A percentile compares a stretch with the other conserved stretches of the same genome.
Conservation (phyloP, 2,888 invertebrate genomes). For the Euzetes globulus region DNA sequence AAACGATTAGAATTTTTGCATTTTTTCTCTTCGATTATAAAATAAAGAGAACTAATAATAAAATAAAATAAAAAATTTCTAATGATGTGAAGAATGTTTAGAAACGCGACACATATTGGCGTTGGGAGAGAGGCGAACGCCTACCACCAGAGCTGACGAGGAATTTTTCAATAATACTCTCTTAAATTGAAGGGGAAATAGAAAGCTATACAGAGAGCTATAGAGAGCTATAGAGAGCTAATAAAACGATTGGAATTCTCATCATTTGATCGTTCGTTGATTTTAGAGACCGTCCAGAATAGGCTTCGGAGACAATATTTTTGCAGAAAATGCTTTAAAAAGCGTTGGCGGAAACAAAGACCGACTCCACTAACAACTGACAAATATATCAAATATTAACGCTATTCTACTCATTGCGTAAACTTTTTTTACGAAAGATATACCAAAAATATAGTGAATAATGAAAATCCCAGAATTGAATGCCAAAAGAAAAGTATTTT, state of each 20-base stretch:
- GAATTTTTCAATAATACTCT: slow-evolving; percentile 11
- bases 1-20: background rate
- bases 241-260: slow-evolving; percentile 40
- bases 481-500: slow-evolving; percentile 19
- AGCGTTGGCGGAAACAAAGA: background rate
- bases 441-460: slow-evolving; percentile 1
- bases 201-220: background rate
- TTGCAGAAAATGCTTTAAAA: slow-evolving; percentile 36
- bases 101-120: background rate
- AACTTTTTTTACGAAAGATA: background rate
- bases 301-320: slow-evolving; percentile 39
- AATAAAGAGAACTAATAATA: slow-evolving; percentile 15
- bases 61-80: slow-evolving; percentile 4
- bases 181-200: slow-evolving; percentile 9
- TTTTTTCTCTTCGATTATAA: background rate
- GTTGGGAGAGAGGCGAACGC: background rate
- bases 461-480: slow-evolving; percentile 17
- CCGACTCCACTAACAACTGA: background rate
- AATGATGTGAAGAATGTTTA: slow-evolving; percentile 11
- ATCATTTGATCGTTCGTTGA: slow-evolving; percentile 41
- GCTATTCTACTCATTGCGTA: background rate
- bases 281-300: slow-evolving; percentile 40
- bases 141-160: background rate
- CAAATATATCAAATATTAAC: slow-evolving; percentile 7
- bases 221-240: background rate